Evolutionary conservation across 2,888 invertebrate genomes (phyloP).

Genomic region (Heliconius charithonia): DNA sequence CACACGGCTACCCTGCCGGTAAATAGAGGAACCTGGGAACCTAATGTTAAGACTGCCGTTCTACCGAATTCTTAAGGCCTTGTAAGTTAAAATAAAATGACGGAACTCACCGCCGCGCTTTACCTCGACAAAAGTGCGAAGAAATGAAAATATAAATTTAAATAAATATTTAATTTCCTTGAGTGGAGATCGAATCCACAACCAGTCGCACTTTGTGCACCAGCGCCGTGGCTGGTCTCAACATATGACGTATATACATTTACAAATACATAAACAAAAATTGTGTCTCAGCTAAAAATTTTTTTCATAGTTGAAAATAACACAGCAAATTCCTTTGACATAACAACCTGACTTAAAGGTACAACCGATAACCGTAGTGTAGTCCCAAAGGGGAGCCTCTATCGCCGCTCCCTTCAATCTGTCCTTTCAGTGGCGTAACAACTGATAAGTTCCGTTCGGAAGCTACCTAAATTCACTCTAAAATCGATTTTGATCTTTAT

Average conservation of each 20-base stretch:
- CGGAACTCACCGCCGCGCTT: background rate
- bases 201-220: too few relatives aligned
- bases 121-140: too few relatives aligned
- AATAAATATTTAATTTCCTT: too few relatives aligned
- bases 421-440: conserved; percentile 8
- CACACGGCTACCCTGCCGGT: background rate
- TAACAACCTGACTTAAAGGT: background rate
- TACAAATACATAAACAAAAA: background rate
- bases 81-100: background rate
- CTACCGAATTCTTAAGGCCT: background rate
- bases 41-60: background rate
- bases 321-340: background rate
- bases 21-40: background rate
- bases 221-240: too few relatives aligned
- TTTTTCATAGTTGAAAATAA: background rate
- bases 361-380: background rate
- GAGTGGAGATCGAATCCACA: too few relatives aligned
- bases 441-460: conserved; percentile 7
- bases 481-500: background rate
- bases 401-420: conserved; percentile 12
- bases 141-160: too few relatives aligned
- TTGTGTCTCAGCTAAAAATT: background rate
- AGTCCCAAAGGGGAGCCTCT: background rate
- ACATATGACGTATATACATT: background rate
- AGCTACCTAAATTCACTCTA: background rate